Conservation (phyloP, 1,140 invertebrate genomes). For the Ctenoplectra terminalis region DNA sequence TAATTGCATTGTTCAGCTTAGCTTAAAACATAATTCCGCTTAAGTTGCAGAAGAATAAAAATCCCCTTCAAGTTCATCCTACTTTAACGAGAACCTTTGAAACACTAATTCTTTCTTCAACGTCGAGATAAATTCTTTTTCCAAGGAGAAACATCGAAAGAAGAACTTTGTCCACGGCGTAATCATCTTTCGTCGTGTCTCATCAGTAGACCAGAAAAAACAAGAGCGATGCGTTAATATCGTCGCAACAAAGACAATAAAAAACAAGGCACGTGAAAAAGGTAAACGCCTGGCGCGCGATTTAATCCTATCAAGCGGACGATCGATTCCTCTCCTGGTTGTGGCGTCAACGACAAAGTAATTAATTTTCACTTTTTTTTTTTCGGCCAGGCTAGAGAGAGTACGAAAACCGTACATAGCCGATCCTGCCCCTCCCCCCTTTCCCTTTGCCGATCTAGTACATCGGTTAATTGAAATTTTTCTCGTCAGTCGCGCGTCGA, state of each 20-base stretch:
- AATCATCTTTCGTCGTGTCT: slow-evolving; percentile 32
- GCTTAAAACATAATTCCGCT: neutral
- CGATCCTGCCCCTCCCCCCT: slow-evolving; percentile 19
- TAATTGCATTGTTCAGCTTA: neutral
- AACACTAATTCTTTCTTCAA: slow-evolving; percentile 7
- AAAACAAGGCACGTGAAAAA: neutral
- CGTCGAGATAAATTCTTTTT: slow-evolving; percentile 53
- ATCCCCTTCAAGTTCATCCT: neutral
- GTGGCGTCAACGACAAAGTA: slow-evolving; percentile 66
- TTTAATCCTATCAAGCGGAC: slow-evolving; percentile 63
- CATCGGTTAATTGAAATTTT: slow-evolving; percentile 78
- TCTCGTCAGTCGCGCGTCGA: slow-evolving; percentile 66
- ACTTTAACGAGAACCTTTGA: neutral
- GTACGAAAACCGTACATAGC: slow-evolving; percentile 56
- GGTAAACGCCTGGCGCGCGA: slow-evolving; percentile 21
- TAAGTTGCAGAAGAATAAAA: slow-evolving; percentile 6
- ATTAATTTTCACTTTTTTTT: slow-evolving; percentile 63
- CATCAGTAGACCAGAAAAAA: neutral
- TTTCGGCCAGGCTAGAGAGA: slow-evolving; percentile 35
- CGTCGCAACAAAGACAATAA: neutral
- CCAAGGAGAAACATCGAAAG: slow-evolving; percentile 21
- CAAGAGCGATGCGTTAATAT: slow-evolving; percentile 26
- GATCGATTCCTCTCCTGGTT: slow-evolving; percentile 55
- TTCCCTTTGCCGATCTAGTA: slow-evolving; percentile 45
- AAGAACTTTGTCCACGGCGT: slow-evolving; percentile 25